A percentile compares a stretch with the other conserved stretches of the same genome.
Evolutionary conservation across 2,888 invertebrate species (phyloP).

Genomic region (Microplitis deprimator): DNA sequence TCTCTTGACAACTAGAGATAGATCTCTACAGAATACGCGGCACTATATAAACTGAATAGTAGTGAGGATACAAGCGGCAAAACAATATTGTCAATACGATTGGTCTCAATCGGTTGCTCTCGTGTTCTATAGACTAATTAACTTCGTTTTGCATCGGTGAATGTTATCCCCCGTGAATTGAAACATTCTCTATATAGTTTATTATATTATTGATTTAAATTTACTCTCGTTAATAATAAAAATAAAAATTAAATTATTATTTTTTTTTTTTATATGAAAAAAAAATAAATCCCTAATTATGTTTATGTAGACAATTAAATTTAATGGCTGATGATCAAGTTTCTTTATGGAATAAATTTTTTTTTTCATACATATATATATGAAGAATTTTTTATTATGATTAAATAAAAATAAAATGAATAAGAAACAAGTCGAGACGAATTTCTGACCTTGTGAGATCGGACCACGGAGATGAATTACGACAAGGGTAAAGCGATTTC

Average conservation of each 20-base stretch:
- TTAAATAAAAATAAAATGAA: background rate
- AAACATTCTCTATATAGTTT: background rate
- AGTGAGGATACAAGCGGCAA: background rate
- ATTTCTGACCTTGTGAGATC: constrained; percentile 40
- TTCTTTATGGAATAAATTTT: background rate
- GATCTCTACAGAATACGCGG: background rate
- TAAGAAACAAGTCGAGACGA: constrained; percentile 32
- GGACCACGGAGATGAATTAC: constrained; percentile 60
- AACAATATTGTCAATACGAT: constrained; percentile 26
- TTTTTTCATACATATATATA: background rate
- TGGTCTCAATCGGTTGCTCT: constrained; percentile 4
- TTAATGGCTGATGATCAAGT: background rate
- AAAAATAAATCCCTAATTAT: background rate
- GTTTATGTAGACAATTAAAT: background rate
- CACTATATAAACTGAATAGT: background rate
- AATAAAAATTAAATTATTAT: background rate
- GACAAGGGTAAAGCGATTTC: constrained; percentile 61
- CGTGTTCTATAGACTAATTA: constrained; percentile 15
- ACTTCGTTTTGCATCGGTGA: constrained; percentile 3
- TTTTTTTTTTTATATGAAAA: background rate
- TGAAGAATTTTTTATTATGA: background rate
- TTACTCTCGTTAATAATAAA: background rate
- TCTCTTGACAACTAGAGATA: constrained; percentile 14
- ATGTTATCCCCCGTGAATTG: constrained; percentile 13
- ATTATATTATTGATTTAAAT: background rate